Conservation (phyloP, 2,888 invertebrate genomes). For the Villa cingulata region DNA sequence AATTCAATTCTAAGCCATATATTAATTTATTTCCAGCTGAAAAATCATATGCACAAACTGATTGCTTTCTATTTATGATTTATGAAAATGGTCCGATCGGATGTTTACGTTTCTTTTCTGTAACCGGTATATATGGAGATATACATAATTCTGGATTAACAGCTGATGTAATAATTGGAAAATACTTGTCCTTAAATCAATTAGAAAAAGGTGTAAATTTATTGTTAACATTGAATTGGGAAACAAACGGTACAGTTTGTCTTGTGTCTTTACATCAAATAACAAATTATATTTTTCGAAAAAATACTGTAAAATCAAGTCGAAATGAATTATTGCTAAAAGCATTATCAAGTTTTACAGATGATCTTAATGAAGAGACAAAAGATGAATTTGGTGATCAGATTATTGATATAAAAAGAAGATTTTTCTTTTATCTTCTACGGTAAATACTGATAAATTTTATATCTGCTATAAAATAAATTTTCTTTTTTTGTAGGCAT, state of each 20-base stretch:
- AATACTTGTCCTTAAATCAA: constrained; percentile 49
- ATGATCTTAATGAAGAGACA: constrained; percentile 49
- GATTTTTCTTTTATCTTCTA: constrained; percentile 76
- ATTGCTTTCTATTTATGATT: constrained; percentile 42
- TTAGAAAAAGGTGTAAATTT: constrained; percentile 56
- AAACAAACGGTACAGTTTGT: constrained; percentile 57
- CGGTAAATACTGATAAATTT: constrained; percentile 39
- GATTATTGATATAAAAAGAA: constrained; percentile 66
- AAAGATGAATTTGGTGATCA: constrained; percentile 63
- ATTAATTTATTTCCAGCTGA: constrained; percentile 26
- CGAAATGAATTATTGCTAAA: constrained; percentile 49
- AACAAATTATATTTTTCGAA: constrained; percentile 44
- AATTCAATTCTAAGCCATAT: constrained; percentile 46
- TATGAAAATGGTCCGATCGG: constrained; percentile 50
- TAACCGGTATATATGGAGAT: constrained; percentile 35
- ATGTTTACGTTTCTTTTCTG: constrained; percentile 41
- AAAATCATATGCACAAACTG: constrained; percentile 36
- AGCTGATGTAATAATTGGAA: constrained; percentile 45
- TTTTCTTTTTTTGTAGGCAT: constrained; percentile 1
- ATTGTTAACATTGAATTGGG: constrained; percentile 60
- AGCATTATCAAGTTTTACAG: constrained; percentile 68
- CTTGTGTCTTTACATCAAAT: constrained; percentile 62
- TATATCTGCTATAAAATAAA: too few species aligned
- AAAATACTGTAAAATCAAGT: constrained; percentile 25
- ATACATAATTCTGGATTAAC: constrained; percentile 40